phyloP scores from a whole-genome alignment of 1,140 invertebrate species.

The Choristoneura fumiferana region DNA sequence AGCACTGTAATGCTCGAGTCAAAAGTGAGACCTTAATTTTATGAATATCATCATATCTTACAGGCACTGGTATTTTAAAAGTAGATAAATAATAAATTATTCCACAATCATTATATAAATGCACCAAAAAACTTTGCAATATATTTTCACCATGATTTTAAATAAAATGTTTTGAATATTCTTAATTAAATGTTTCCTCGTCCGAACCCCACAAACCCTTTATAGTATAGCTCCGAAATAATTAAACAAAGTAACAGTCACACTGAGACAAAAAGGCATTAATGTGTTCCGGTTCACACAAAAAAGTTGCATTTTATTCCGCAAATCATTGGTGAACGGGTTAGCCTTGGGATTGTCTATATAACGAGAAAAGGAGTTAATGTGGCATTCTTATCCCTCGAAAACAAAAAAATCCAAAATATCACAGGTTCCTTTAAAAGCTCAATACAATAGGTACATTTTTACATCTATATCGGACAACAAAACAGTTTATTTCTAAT shows the following conservation, averaged over 20 bases:
- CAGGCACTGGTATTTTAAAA: constrained; percentile 62
- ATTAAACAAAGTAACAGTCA: too few relatives aligned
- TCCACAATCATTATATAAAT: constrained; percentile 17
- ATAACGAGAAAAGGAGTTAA: not conserved
- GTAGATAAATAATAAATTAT: constrained; percentile 28
- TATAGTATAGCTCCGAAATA: too few relatives aligned
- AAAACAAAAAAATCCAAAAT: constrained; percentile 2
- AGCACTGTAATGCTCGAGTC: constrained; percentile 45
- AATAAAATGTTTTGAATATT: constrained; percentile 9
- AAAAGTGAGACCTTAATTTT: constrained; percentile 46
- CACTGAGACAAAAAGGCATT: too few relatives aligned
- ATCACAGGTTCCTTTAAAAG: constrained; percentile 9
- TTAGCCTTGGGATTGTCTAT: not conserved
- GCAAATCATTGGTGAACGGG: constrained; percentile 6
- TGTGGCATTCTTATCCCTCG: not conserved
- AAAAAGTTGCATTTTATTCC: not conserved
- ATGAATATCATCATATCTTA: constrained; percentile 72
- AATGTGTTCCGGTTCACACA: not conserved
- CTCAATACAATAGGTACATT: not conserved
- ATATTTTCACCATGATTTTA: constrained; percentile 2
- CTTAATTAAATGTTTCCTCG: too few relatives aligned
- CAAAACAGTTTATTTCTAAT: constrained; percentile 3
- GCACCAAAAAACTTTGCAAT: constrained; percentile 15
- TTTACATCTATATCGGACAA: not conserved
- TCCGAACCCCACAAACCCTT: too few relatives aligned